These are phyloP conservation scores for Mormyrus proboscirostris DNA, from an alignment of 2,797 vertebrate genomes.

Conservation along the genomic window DNA sequence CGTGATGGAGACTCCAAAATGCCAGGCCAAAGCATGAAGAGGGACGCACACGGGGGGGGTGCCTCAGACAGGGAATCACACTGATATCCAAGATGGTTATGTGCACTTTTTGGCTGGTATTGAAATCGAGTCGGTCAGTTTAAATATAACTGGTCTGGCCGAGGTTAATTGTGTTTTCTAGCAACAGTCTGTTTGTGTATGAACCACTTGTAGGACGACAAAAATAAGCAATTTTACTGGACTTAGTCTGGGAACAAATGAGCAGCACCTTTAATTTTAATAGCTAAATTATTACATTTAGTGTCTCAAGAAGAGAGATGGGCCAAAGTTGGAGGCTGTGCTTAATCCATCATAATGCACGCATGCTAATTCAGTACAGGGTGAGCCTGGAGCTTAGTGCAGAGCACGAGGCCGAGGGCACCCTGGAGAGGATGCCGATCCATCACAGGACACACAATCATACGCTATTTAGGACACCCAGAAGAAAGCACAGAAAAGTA, in stretches of 20 bases:
- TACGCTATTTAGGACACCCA: background rate
- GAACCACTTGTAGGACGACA: background rate
- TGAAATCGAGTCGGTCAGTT: background rate
- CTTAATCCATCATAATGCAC: background rate
- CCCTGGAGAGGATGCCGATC: background rate
- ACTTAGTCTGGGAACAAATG: background rate
- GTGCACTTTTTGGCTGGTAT: background rate
- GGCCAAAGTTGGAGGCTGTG: background rate
- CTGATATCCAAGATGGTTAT: background rate
- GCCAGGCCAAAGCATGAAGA: background rate
- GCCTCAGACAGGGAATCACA: background rate
- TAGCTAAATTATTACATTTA: background rate
- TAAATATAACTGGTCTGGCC: background rate
- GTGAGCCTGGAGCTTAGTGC: background rate
- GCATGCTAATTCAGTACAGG: background rate
- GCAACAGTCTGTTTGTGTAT: background rate
- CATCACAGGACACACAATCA: background rate
- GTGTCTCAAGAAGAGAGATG: background rate
- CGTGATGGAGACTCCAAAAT: background rate
- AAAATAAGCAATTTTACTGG: background rate
- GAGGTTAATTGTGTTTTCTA: background rate
- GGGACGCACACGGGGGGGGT: background rate
- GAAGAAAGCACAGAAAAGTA: background rate
- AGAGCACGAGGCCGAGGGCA: background rate
- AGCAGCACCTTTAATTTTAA: background rate